Conservation (phyloP, 2,113 vertebrate species). For the Chloroceryle aenea region DNA sequence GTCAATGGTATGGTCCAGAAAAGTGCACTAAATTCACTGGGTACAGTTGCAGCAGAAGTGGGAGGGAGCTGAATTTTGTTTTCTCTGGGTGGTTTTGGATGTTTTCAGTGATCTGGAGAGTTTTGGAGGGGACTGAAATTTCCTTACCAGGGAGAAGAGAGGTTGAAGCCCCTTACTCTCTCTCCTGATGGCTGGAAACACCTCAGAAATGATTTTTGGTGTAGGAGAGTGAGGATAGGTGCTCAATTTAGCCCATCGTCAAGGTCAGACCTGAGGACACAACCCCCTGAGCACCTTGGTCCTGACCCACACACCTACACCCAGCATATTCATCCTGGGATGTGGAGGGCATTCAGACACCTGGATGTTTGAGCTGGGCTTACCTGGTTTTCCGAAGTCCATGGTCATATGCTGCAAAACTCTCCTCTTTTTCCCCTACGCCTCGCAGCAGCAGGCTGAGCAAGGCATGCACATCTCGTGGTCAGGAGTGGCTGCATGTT, state of each 20-base stretch:
- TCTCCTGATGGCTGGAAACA: not conserved
- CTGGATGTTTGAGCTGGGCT: not conserved
- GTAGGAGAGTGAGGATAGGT: not conserved
- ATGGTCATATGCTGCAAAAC: not conserved
- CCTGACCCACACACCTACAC: not conserved
- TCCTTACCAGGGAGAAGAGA: not conserved
- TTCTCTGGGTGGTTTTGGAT: not conserved
- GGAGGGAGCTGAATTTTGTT: not conserved
- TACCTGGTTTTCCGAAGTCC: not conserved
- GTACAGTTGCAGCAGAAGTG: not conserved
- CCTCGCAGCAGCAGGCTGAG: not conserved
- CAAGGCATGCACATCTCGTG: accelerated
- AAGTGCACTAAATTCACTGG: not conserved
- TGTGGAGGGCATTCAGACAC: not conserved
- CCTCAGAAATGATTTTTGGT: not conserved
- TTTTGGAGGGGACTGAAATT: not conserved
- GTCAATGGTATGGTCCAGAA: not conserved
- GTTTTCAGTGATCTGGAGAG: not conserved
- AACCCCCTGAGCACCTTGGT: not conserved
- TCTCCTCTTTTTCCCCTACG: not conserved
- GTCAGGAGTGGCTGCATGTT: not conserved
- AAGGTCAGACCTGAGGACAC: not conserved
- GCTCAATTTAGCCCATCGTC: not conserved
- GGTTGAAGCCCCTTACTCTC: not conserved
- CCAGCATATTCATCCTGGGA: not conserved